phyloP scores from a whole-genome alignment of 2,797 vertebrate species.

The Brachyrhaphis roseni region DNA sequence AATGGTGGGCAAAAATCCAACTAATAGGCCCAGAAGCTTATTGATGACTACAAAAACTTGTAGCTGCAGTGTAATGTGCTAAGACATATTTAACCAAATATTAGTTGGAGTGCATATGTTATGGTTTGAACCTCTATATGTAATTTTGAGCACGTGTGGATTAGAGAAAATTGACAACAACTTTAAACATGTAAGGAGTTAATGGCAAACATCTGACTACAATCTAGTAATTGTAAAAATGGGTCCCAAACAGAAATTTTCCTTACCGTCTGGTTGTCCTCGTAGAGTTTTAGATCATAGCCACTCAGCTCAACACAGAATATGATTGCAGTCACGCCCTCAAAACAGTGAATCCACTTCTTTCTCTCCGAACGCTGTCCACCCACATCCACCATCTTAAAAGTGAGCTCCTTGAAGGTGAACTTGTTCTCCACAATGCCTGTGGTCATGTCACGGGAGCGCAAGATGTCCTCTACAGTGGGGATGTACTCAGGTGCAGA shows the following conservation, averaged over 20 bases:
- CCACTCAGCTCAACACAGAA: conserved; percentile 99
- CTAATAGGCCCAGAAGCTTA: not conserved
- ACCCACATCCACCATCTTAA: conserved; percentile 99
- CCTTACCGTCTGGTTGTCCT: conserved; percentile 99
- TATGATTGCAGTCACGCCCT: conserved; percentile 99
- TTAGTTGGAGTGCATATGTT: not conserved
- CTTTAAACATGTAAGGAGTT: not conserved
- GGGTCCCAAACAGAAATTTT: conserved; percentile 5
- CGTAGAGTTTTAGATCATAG: conserved; percentile 98
- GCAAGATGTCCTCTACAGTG: conserved; percentile 97
- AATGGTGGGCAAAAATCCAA: not conserved
- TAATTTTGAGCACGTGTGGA: not conserved
- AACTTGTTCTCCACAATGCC: conserved; percentile 99
- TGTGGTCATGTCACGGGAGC: conserved; percentile 99
- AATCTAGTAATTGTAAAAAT: not conserved
- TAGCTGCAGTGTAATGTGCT: not conserved
- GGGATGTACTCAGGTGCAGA: conserved; percentile 94
- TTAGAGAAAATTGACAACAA: not conserved
- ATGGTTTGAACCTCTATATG: not conserved
- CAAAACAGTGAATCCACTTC: conserved; percentile 99
- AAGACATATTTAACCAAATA: not conserved
- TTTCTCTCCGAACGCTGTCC: conserved; percentile 98
- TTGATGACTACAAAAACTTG: not conserved
- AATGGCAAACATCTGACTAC: not conserved
- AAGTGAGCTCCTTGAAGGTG: conserved; percentile 99